Percentiles rank a stretch among this genome's conserved stretches.
phyloP scores from a whole-genome alignment of 2,797 vertebrate species.

The Scyliorhinus canicula region DNA sequence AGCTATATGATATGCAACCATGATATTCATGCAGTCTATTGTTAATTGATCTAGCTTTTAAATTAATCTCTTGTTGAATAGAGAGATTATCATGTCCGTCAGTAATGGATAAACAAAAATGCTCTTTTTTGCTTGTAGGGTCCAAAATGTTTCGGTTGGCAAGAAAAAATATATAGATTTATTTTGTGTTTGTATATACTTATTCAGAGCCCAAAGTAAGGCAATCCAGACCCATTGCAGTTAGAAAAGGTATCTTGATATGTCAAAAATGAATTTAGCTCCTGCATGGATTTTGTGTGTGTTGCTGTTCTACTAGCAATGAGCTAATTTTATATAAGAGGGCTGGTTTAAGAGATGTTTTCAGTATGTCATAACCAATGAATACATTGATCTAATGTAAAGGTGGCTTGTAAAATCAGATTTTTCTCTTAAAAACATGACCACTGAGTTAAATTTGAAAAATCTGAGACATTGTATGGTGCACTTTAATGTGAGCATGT shows the following conservation, averaged over 20 bases:
- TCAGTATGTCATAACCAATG: background rate
- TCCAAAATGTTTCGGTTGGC: background rate
- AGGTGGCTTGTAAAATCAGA: background rate
- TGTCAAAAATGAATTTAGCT: background rate
- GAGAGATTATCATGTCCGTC: background rate
- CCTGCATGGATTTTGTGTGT: background rate
- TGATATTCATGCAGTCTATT: background rate
- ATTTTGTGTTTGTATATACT: background rate
- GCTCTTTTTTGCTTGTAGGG: background rate
- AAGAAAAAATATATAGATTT: background rate
- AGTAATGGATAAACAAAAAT: background rate
- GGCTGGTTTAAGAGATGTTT: background rate
- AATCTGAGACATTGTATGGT: background rate
- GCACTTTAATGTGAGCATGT: background rate
- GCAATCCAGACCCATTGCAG: background rate
- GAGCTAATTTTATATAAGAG: background rate
- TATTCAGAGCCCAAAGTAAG: background rate
- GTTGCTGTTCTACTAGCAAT: background rate
- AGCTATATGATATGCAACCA: background rate
- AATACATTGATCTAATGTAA: background rate
- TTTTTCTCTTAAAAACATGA: background rate
- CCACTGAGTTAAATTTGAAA: background rate
- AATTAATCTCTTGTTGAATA: background rate
- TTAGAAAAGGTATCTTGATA: background rate
- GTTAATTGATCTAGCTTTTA: background rate